phyloP scores from a whole-genome alignment of 1,140 invertebrate genomes.

The Hypothenemus hampei region DNA sequence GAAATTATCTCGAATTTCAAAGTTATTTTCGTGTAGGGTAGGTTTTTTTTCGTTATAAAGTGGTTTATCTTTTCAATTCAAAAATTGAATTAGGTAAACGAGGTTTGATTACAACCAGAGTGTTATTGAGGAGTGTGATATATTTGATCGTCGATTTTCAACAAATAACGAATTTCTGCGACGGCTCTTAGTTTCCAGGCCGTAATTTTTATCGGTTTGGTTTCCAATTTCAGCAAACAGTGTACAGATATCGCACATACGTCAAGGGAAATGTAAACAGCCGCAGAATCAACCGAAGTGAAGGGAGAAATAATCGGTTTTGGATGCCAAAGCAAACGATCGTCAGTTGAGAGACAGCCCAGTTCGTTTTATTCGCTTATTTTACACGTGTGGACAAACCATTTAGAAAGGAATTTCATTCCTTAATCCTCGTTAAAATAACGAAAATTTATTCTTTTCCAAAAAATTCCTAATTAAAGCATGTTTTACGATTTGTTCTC shows the following conservation, averaged over 20 bases:
- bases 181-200: conserved; percentile 6
- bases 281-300: conserved; percentile 19
- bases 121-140: neutral
- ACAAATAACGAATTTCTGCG: conserved; percentile 3
- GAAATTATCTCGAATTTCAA: too few species aligned
- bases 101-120: neutral
- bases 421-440: too few species aligned
- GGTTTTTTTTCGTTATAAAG: too few species aligned
- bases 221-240: conserved; percentile 15
- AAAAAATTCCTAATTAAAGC: too few species aligned
- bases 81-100: too few species aligned
- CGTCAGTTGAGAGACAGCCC: neutral
- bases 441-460: too few species aligned
- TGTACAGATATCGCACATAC: conserved; percentile 21
- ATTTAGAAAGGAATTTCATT: too few species aligned
- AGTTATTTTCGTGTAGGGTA: too few species aligned
- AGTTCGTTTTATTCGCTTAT: neutral
- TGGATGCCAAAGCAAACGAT: conserved; percentile 21
- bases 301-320: conserved; percentile 24
- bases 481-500: too few species aligned
- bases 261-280: conserved; percentile 24
- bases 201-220: conserved; percentile 15
- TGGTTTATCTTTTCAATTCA: too few species aligned
- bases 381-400: too few species aligned
- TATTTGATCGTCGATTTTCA: conserved; percentile 7